phyloP scores from a whole-genome alignment of 2,797 vertebrate genomes.

The Masticophis lateralis region DNA sequence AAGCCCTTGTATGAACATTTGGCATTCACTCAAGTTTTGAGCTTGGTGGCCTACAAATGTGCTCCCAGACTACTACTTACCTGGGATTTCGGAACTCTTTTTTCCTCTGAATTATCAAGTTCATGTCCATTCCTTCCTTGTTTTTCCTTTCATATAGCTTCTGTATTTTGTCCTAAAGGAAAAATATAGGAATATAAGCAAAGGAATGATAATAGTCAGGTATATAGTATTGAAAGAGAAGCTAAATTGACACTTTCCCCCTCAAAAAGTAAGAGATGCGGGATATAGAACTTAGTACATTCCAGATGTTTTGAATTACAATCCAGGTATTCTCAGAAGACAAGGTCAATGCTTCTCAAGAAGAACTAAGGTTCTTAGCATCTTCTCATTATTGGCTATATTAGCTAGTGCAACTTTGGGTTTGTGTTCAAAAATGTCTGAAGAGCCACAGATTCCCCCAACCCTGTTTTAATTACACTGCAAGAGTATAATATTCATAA shows the following conservation, averaged over 20 bases:
- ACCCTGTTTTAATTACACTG: neutral
- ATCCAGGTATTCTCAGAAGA: neutral
- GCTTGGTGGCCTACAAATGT: neutral
- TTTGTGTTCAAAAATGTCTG: neutral
- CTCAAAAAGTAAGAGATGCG: neutral
- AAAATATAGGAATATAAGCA: neutral
- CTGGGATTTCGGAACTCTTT: constrained; percentile 98
- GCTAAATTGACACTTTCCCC: neutral
- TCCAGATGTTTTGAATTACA: neutral
- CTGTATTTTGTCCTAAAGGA: constrained; percentile 89
- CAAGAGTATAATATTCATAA: neutral
- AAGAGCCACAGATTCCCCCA: neutral
- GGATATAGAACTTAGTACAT: neutral
- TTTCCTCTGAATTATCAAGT: constrained; percentile 94
- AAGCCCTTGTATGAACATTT: neutral
- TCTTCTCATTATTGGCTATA: neutral
- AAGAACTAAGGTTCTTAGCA: neutral
- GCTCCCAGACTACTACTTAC: constrained; percentile 61
- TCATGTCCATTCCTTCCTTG: constrained; percentile 94
- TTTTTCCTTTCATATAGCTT: constrained; percentile 92
- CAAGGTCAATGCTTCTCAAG: neutral
- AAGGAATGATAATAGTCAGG: neutral
- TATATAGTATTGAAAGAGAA: neutral
- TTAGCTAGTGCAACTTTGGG: neutral
- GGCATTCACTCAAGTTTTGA: neutral